Conservation (phyloP, 2,797 vertebrate genomes). For the Oreochromis grahami region DNA sequence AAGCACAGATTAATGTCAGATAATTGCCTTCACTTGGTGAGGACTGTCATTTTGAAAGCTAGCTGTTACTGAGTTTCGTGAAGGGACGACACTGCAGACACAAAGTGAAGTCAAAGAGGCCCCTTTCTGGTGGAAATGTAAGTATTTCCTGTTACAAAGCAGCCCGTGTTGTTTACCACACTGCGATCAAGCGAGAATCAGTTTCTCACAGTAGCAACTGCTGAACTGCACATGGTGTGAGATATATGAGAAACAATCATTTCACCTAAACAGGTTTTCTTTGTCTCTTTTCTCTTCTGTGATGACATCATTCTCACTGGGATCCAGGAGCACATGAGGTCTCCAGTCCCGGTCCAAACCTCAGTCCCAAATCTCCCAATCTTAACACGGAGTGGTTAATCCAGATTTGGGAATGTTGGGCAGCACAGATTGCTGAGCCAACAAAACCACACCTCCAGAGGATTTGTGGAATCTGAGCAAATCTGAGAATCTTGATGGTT, state of each 20-base stretch:
- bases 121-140: slow-evolving; percentile 47
- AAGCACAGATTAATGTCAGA: slow-evolving; percentile 64
- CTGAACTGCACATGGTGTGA: slow-evolving; percentile 25
- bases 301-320: slow-evolving; percentile 65
- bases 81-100: slow-evolving; percentile 14
- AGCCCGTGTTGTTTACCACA: slow-evolving; percentile 40
- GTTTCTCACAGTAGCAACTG: slow-evolving; percentile 27
- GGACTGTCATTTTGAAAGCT: slow-evolving; percentile 48
- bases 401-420: slow-evolving; percentile 70
- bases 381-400: slow-evolving; percentile 60
- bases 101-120: slow-evolving; percentile 34
- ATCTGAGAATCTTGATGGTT: slow-evolving; percentile 54
- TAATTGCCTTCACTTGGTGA: slow-evolving; percentile 57
- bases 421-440: slow-evolving; percentile 60
- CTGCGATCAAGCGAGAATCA: slow-evolving; percentile 22
- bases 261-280: slow-evolving; percentile 59
- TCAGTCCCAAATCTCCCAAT: slow-evolving; percentile 52
- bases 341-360: slow-evolving; percentile 42
- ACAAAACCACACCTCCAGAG: slow-evolving; percentile 49
- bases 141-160: slow-evolving; percentile 55
- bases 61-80: slow-evolving; percentile 44
- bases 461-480: slow-evolving; percentile 61
- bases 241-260: slow-evolving; percentile 29
- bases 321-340: slow-evolving; percentile 59
- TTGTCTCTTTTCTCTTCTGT: slow-evolving; percentile 45